Conservation (phyloP, 2,888 invertebrate species). For the Macrosoma leucophasiata region DNA sequence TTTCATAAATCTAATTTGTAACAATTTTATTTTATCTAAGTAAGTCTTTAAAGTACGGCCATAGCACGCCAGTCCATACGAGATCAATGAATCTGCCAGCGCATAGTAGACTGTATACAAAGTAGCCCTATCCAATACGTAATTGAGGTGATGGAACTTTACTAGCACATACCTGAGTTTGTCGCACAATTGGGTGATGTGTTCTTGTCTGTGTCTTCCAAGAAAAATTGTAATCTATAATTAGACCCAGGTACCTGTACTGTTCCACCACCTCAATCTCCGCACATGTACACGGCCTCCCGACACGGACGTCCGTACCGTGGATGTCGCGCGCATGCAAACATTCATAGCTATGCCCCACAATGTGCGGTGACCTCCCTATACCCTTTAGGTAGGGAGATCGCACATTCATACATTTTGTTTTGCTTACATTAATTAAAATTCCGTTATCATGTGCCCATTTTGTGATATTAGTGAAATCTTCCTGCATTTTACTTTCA, state of each 20-base stretch:
- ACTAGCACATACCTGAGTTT: background rate
- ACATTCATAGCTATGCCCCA: slow-evolving; percentile 1
- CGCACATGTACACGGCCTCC: slow-evolving; percentile 2
- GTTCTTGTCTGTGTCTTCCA: background rate
- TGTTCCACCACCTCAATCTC: slow-evolving; percentile 1
- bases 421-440: slow-evolving; percentile 13
- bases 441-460: slow-evolving; percentile 19
- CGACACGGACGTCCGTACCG: no score
- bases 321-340: no score
- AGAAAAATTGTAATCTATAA: slow-evolving; percentile 1
- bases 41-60: background rate
- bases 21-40: background rate
- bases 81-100: background rate
- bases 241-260: slow-evolving; percentile 3
- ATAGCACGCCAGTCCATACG: slow-evolving; percentile 1
- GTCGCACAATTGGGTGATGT: background rate
- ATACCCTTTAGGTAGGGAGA: slow-evolving; percentile 4
- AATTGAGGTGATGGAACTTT: slow-evolving; percentile 1
- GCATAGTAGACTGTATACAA: slow-evolving; percentile 3
- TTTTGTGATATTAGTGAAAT: slow-evolving; percentile 13
- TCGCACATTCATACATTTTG: slow-evolving; percentile 11
- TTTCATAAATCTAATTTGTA: slow-evolving; percentile 1
- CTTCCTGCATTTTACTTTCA: slow-evolving; percentile 13
- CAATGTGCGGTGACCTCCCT: background rate
- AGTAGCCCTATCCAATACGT: slow-evolving; percentile 1